Evolutionary conservation across 2,113 vertebrate genomes (phyloP).

Genomic region (Oxyura jamaicensis): DNA sequence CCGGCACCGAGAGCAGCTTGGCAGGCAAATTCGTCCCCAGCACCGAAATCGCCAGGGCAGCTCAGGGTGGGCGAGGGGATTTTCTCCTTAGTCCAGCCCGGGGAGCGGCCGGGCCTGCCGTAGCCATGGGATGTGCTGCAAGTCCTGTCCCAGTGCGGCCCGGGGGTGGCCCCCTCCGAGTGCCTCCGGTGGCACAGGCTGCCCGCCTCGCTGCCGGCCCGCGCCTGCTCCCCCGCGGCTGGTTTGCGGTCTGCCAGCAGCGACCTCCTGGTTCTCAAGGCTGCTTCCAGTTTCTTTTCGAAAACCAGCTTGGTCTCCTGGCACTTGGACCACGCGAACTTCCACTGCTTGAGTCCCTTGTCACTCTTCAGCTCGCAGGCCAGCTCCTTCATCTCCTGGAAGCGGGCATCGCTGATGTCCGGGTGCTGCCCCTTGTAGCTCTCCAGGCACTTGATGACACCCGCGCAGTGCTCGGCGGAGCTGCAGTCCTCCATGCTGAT

Average conservation of each 20-base stretch:
- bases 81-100: conserved; percentile 59
- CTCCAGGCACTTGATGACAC: conserved; percentile 77
- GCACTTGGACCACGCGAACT: conserved; percentile 84
- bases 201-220: neutral
- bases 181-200: conserved; percentile 19
- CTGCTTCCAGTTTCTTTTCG: conserved; percentile 83
- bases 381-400: conserved; percentile 87
- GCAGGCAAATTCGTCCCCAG: neutral
- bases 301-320: conserved; percentile 87
- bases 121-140: conserved; percentile 19
- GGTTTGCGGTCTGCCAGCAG: neutral
- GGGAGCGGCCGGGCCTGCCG: conserved; percentile 34
- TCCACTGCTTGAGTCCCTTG: conserved; percentile 84
- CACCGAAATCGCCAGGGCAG: neutral
- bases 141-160: conserved; percentile 62
- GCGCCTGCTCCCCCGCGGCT: neutral
- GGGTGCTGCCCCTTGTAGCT: conserved; percentile 80
- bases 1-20: neutral
- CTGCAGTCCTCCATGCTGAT: conserved; percentile 83
- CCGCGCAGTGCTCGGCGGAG: conserved; percentile 60
- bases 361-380: conserved; percentile 82
- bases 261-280: conserved; percentile 67
- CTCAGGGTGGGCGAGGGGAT: neutral
- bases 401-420: conserved; percentile 74
- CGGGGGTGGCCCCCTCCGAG: conserved; percentile 10